phyloP scores from a whole-genome alignment of 2,113 vertebrate species.

The Orthochromis malagaraziensis region DNA sequence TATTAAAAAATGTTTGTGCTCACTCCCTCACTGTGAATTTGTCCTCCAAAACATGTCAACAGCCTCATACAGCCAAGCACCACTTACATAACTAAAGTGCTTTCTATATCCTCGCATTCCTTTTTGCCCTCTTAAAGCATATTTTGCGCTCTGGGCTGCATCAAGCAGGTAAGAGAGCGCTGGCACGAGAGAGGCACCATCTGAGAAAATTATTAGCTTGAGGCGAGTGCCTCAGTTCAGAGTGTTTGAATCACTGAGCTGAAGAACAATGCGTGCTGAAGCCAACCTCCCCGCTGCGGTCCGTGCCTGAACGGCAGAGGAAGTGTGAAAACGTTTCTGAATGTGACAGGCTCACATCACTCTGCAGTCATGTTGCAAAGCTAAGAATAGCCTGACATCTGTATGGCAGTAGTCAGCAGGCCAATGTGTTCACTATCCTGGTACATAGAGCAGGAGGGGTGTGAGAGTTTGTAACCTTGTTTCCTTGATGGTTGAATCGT shows the following conservation, averaged over 20 bases:
- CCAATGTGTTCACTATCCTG: not conserved
- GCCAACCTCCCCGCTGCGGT: slow-evolving; percentile 13
- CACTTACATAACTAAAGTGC: slow-evolving; percentile 5
- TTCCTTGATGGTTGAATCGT: slow-evolving; percentile 95
- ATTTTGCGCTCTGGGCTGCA: slow-evolving; percentile 2
- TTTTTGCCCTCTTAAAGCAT: not conserved
- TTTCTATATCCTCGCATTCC: not conserved
- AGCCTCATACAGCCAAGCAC: not conserved
- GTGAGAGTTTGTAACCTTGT: slow-evolving; percentile 77
- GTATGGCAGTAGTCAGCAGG: not conserved
- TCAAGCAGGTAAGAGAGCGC: not conserved
- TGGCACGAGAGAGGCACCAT: slow-evolving; percentile 33
- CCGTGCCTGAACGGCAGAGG: not conserved
- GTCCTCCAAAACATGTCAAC: not conserved
- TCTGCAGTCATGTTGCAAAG: not conserved
- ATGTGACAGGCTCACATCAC: not conserved
- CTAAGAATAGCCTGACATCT: not conserved
- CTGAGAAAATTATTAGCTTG: slow-evolving; percentile 42
- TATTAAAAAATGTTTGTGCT: not conserved
- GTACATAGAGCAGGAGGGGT: not conserved
- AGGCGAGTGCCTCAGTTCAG: slow-evolving; percentile 32
- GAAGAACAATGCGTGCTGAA: slow-evolving; percentile 21
- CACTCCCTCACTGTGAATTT: not conserved
- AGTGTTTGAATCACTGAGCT: slow-evolving; percentile 25
- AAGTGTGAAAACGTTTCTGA: slow-evolving; percentile 2